These are phyloP conservation scores for Calephelis perditalis DNA, from an alignment of 2,888 invertebrate genomes.

Conservation along the genomic window DNA sequence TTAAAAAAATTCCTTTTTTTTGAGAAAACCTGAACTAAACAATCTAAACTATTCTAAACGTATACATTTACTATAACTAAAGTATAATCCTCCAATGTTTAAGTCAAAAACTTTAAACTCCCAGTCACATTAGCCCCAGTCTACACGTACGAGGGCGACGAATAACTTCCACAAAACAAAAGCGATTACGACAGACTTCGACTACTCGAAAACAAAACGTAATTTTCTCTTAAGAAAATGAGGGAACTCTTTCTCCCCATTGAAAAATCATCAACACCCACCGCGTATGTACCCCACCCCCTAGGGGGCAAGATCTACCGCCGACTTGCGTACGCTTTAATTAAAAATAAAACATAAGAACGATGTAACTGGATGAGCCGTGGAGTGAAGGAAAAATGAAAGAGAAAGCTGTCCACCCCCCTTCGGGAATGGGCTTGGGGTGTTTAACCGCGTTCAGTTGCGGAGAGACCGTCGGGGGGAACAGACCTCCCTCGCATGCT, in stretches of 20 bases:
- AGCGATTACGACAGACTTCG: conserved; percentile 78
- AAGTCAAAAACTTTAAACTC: conserved; percentile 57
- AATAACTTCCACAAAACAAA: conserved; percentile 71
- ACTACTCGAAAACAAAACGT: conserved; percentile 79
- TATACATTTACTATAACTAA: too few species aligned
- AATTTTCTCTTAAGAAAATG: conserved; percentile 79
- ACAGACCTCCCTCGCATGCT: conserved; percentile 61
- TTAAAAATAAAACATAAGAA: conserved; percentile 79
- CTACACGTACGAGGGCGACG: conserved; percentile 59
- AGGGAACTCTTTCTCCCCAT: conserved; percentile 79
- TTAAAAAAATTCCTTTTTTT: too few species aligned
- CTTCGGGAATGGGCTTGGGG: conserved; percentile 37
- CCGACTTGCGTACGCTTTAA: conserved; percentile 79
- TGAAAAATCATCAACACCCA: conserved; percentile 79
- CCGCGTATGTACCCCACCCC: conserved; percentile 66
- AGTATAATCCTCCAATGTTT: too few species aligned
- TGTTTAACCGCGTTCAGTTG: conserved; percentile 61
- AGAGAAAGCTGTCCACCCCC: conserved; percentile 75
- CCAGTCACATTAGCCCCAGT: conserved; percentile 60
- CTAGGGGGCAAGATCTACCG: conserved; percentile 67
- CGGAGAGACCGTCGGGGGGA: conserved; percentile 62
- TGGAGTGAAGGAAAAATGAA: conserved; percentile 79
- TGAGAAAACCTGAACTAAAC: too few species aligned
- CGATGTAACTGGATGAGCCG: conserved; percentile 79
- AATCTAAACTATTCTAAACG: too few species aligned